phyloP scores from a whole-genome alignment of 1,140 invertebrate species.

The Helicoverpa armigera region DNA sequence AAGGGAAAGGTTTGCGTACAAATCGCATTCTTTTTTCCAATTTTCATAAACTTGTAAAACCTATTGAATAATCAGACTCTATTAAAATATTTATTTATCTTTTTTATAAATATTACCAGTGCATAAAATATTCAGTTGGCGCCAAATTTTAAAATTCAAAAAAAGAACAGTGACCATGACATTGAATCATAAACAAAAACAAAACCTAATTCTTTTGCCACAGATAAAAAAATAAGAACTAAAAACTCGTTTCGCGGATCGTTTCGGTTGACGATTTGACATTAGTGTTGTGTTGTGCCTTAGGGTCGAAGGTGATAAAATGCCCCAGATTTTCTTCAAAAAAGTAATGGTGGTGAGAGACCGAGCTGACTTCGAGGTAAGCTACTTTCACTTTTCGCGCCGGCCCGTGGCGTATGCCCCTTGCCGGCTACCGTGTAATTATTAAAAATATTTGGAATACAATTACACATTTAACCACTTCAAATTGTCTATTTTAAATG shows the following conservation, averaged over 20 bases:
- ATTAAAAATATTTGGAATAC: slow-evolving; percentile 36
- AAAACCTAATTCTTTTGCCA: slow-evolving; percentile 41
- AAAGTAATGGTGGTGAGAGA: slow-evolving; percentile 83
- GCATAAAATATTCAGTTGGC: slow-evolving; percentile 9
- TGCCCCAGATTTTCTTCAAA: slow-evolving; percentile 86
- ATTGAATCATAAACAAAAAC: slow-evolving; percentile 48
- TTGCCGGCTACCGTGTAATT: slow-evolving; percentile 32
- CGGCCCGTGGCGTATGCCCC: slow-evolving; percentile 43
- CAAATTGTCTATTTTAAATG: background rate
- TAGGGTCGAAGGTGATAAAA: slow-evolving; percentile 74
- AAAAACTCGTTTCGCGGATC: slow-evolving; percentile 40
- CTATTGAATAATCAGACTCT: background rate
- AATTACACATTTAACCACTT: background rate
- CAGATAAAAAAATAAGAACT: slow-evolving; percentile 30
- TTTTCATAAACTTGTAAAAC: background rate
- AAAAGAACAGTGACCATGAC: slow-evolving; percentile 50
- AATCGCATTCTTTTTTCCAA: slow-evolving; percentile 19
- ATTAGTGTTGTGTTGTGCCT: slow-evolving; percentile 54
- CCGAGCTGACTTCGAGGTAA: slow-evolving; percentile 79
- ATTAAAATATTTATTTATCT: background rate
- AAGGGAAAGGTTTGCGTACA: slow-evolving; percentile 73
- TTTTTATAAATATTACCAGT: background rate
- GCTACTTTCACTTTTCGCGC: slow-evolving; percentile 80
- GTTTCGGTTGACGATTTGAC: slow-evolving; percentile 45
- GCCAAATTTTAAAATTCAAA: slow-evolving; percentile 8